Percentiles rank a stretch among this genome's conserved stretches.
phyloP scores from a whole-genome alignment of 2,797 vertebrate genomes.

The Catharus ustulatus region DNA sequence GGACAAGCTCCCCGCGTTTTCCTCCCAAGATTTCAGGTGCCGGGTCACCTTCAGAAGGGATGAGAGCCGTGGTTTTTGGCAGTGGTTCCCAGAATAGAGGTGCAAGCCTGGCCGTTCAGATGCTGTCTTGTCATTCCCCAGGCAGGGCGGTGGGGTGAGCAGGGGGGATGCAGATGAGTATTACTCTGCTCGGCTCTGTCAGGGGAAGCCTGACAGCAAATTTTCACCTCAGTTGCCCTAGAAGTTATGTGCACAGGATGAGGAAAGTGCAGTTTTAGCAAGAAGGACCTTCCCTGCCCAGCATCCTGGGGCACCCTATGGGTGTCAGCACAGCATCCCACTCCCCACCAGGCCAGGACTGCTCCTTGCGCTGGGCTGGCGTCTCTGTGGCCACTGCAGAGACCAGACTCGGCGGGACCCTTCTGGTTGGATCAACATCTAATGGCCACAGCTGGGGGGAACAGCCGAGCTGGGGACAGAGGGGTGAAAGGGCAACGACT shows the following conservation, averaged over 20 bases:
- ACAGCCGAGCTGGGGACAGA: slow-evolving; percentile 35
- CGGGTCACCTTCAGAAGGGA: slow-evolving; percentile 16
- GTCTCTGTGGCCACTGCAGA: not conserved
- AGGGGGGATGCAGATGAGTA: not conserved
- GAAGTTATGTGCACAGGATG: fast-evolving
- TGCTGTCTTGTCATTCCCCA: not conserved
- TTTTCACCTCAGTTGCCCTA: not conserved
- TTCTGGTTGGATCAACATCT: slow-evolving; percentile 57
- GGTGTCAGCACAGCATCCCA: not conserved
- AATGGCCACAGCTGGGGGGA: slow-evolving; percentile 50
- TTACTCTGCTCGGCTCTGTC: not conserved
- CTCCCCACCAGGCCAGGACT: not conserved
- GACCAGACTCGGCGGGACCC: not conserved
- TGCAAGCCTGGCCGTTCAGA: not conserved
- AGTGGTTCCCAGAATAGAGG: not conserved
- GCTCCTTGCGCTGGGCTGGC: not conserved
- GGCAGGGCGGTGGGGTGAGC: fast-evolving
- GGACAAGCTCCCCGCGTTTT: not conserved
- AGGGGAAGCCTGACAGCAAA: not conserved
- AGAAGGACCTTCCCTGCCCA: not conserved
- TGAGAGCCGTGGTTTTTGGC: not conserved
- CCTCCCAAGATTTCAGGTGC: not conserved
- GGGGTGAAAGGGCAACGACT: slow-evolving; percentile 74
- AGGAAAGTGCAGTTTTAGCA: not conserved
- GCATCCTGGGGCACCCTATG: not conserved